Conservation (phyloP, 2,797 vertebrate genomes). For the Gallinago solitaria region DNA sequence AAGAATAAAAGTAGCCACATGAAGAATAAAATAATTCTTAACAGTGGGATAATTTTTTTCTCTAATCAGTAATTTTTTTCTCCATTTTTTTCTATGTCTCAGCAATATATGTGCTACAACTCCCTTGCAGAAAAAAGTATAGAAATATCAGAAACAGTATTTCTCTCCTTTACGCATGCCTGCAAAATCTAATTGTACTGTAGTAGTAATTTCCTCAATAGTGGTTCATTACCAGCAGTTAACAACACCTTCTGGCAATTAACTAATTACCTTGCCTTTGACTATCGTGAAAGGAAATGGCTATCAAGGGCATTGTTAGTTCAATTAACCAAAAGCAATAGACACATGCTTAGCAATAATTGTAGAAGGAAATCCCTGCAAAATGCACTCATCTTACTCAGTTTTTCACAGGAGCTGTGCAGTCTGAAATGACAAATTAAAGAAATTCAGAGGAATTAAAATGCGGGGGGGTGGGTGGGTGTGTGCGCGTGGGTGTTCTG, state of each 20-base stretch:
- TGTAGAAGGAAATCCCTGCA: slow-evolving; percentile 24
- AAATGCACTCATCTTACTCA: neutral
- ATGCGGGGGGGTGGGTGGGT: too few species aligned
- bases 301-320: slow-evolving; percentile 73
- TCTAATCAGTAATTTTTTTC: neutral
- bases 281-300: slow-evolving; percentile 49
- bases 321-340: slow-evolving; percentile 73
- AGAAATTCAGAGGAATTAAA: neutral
- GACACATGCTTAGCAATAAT: slow-evolving; percentile 63
- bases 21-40: neutral
- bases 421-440: neutral
- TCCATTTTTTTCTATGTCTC: neutral
- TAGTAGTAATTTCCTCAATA: slow-evolving; percentile 61
- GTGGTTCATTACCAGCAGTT: slow-evolving; percentile 71
- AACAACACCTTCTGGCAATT: slow-evolving; percentile 71
- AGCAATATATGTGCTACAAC: neutral
- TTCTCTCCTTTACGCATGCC: neutral
- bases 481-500: too few species aligned
- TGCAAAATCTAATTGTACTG: slow-evolving; percentile 8
- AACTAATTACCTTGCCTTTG: slow-evolving; percentile 75
- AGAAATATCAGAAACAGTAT: neutral
- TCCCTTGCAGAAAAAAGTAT: neutral
- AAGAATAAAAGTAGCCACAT: neutral
- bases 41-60: neutral
- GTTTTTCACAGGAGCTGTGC: neutral